Conservation (phyloP, 2,113 vertebrate species). For the Telmatochromis bifrenatus region DNA sequence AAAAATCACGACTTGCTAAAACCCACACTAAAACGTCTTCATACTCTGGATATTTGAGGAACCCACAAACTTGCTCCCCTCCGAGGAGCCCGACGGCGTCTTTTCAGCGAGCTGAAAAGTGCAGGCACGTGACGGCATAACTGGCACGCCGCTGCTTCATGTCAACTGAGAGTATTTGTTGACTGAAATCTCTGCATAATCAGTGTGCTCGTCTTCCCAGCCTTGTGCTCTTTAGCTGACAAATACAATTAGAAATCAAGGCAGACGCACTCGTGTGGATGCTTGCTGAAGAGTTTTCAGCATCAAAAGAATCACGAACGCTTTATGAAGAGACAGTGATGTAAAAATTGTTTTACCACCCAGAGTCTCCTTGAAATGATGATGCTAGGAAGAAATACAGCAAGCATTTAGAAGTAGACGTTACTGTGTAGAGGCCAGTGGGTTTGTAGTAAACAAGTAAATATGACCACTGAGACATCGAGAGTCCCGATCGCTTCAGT, state of each 20-base stretch:
- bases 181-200: slow-evolving; percentile 53
- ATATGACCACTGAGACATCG: neutral
- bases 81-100: neutral
- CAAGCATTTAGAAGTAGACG: neutral
- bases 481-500: neutral
- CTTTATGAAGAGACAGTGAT: slow-evolving; percentile 16
- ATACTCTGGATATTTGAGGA: neutral
- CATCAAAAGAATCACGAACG: slow-evolving; percentile 5
- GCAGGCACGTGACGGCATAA: slow-evolving; percentile 19
- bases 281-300: slow-evolving; percentile 18
- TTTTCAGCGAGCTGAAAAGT: slow-evolving; percentile 3
- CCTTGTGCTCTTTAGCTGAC: slow-evolving; percentile 39
- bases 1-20: neutral
- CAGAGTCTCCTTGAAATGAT: slow-evolving; percentile 21
- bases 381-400: neutral
- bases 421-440: neutral
- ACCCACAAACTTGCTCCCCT: neutral
- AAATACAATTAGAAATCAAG: slow-evolving; percentile 59
- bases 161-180: slow-evolving; percentile 53
- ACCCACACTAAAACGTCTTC: neutral
- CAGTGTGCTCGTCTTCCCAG: slow-evolving; percentile 27
- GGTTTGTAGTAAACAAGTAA: neutral
- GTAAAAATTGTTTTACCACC: slow-evolving; percentile 18
- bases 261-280: slow-evolving; percentile 9
- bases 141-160: slow-evolving; percentile 43